A percentile compares a stretch with the other conserved stretches of the same genome.
phyloP scores from a whole-genome alignment of 2,797 vertebrate species.

The Crenichthys baileyi region DNA sequence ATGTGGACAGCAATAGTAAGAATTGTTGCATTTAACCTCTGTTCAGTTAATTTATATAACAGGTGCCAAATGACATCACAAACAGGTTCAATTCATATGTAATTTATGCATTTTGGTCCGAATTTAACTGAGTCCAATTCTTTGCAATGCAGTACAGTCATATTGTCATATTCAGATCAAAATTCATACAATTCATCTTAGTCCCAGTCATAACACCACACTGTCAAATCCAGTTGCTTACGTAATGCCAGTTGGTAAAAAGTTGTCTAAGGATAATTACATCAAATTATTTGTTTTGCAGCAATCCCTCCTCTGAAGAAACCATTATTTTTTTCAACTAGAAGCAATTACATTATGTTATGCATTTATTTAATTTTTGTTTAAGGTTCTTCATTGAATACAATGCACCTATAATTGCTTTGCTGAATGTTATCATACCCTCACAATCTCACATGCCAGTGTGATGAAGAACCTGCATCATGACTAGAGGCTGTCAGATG shows the following conservation, averaged over 20 bases:
- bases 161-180: not conserved
- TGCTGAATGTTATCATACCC: not conserved
- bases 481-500: not conserved
- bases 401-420: not conserved
- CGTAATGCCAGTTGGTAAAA: not conserved
- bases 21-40: not conserved
- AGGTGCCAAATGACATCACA: no score
- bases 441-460: not conserved
- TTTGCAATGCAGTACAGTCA: not conserved
- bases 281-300: no score
- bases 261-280: no score
- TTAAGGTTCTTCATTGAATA: not conserved
- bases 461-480: slow-evolving; percentile 34
- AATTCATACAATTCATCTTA: not conserved
- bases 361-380: not conserved
- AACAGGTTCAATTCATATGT: not conserved
- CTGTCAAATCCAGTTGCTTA: not conserved
- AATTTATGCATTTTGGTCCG: not conserved
- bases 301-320: no score
- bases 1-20: not conserved
- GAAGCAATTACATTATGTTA: not conserved
- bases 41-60: no score
- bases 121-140: not conserved
- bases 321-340: not conserved
- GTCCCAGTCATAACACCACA: not conserved